These are phyloP conservation scores for Drosophila imparisetae DNA, from an alignment of 2,888 invertebrate genomes.

Conservation along the genomic window DNA sequence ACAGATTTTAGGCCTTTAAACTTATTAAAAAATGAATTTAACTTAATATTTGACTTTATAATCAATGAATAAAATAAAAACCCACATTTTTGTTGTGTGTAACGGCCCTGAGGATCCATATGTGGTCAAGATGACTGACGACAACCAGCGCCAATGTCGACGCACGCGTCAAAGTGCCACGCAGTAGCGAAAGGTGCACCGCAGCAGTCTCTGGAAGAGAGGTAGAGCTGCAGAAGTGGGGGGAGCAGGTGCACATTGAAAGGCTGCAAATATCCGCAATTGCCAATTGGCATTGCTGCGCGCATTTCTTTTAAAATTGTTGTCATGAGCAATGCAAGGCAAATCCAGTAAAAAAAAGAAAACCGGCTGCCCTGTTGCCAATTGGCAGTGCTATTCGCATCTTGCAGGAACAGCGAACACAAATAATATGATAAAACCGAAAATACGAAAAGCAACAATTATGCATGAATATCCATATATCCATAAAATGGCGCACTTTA, in stretches of 20 bases:
- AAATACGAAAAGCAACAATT: slow-evolving; percentile 31
- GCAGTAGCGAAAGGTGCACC: slow-evolving; percentile 62
- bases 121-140: slow-evolving; percentile 23
- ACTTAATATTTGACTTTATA: background rate
- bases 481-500: slow-evolving; percentile 36
- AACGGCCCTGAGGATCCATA: slow-evolving; percentile 40
- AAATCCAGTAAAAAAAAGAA: slow-evolving; percentile 1
- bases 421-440: slow-evolving; percentile 2
- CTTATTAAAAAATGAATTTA: background rate
- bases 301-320: slow-evolving; percentile 72
- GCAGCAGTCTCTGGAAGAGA: background rate
- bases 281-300: slow-evolving; percentile 68
- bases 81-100: background rate
- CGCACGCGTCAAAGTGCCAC: slow-evolving; percentile 62
- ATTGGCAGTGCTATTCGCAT: slow-evolving; percentile 31
- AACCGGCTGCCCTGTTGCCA: slow-evolving; percentile 52
- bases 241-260: background rate
- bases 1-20: background rate
- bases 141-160: slow-evolving; percentile 46
- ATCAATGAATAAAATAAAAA: background rate
- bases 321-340: slow-evolving; percentile 44
- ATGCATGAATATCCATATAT: slow-evolving; percentile 2
- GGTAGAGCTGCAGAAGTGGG: background rate
- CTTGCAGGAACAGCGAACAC: slow-evolving; percentile 49
- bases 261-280: slow-evolving; percentile 60